Evolutionary conservation across 2,113 vertebrate genomes (phyloP).

Genomic region (Salminus brasiliensis): DNA sequence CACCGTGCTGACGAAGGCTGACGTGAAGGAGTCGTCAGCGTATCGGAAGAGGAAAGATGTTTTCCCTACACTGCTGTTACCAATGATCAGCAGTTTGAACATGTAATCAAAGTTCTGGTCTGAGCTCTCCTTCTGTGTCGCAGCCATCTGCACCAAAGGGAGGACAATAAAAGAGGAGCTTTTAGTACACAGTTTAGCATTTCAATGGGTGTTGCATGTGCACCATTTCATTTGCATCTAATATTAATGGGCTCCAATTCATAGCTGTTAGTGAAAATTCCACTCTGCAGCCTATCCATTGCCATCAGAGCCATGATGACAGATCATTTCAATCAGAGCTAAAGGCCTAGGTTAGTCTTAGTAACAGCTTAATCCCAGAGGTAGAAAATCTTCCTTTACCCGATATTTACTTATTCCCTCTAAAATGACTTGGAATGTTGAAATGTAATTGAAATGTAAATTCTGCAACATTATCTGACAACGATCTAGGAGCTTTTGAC

Average conservation of each 20-base stretch:
- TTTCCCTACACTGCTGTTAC: conserved; percentile 83
- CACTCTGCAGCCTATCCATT: background rate
- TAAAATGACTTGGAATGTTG: too few species aligned
- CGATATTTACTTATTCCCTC: too few species aligned
- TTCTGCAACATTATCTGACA: too few species aligned
- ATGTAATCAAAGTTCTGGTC: conserved; percentile 85
- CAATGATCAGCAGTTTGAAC: conserved; percentile 83
- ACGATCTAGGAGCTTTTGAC: too few species aligned
- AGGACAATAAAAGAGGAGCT: conserved; percentile 15
- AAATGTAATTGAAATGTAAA: too few species aligned
- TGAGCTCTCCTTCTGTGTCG: conserved; percentile 78
- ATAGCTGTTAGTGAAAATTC: background rate
- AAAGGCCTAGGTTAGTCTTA: too few species aligned
- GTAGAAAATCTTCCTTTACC: too few species aligned
- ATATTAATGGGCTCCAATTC: background rate
- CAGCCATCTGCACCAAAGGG: conserved; percentile 73
- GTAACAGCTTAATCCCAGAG: too few species aligned
- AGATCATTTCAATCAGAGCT: background rate
- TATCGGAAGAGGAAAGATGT: conserved; percentile 87
- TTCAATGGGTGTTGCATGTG: conserved; percentile 16
- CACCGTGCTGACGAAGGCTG: conserved; percentile 56
- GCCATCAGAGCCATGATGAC: background rate
- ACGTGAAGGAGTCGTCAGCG: conserved; percentile 78
- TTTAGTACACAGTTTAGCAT: background rate
- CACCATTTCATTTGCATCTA: background rate